Base-by-base conservation (phyloP, 2,888 invertebrate genomes). In the Gari tellinella region DNA sequence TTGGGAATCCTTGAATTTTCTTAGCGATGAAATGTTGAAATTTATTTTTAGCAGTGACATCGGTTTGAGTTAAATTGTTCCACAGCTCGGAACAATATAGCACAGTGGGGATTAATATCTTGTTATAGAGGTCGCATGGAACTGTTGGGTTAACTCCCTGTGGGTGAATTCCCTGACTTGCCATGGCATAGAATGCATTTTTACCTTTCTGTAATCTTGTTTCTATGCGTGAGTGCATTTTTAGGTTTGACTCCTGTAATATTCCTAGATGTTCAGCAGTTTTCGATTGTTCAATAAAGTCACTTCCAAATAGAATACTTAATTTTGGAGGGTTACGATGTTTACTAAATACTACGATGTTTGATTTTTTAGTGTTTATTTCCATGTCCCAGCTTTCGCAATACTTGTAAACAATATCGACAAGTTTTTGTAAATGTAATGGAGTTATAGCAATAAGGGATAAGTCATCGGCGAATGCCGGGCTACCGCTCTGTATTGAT, bases 401-500 rank as follows among this genome's bases (percentile, higher is more conserved):
- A 19, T 61, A 61, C 1, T n/a, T 14, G 25, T 61, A 51, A 1
- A 61, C 61, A 38, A 61, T 51, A 40, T 61, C 61, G 2, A 61
- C 15, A 1, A 61, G 17, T 10, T 26, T 21, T 25, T 61, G 61
- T 15, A 40, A 40, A 12, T 55, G 19, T 5, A 49, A 10, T 5
- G 61, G 61, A 14, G 49, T 23, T 49, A 51, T 15, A 0, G 61
- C 40, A 15, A 61, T 40, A 15, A 61, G 37, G 14, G 61, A 19
- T 10, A 61, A 17, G 43, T 61, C 61, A n/a, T 51, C 51, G 14
- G 61, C 61, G 26, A 61, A 51, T 12, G 61, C 10, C 12, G 61
- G 61, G 40, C 51, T 61, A 19, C 61, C 61, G 17, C 17, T 19
- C 1, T 31, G n/a, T 17, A 38, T 37, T 17, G 31, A 38, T 12